These are phyloP conservation scores for Morus bassanus DNA, from an alignment of 2,797 vertebrate genomes.

Conservation along the genomic window DNA sequence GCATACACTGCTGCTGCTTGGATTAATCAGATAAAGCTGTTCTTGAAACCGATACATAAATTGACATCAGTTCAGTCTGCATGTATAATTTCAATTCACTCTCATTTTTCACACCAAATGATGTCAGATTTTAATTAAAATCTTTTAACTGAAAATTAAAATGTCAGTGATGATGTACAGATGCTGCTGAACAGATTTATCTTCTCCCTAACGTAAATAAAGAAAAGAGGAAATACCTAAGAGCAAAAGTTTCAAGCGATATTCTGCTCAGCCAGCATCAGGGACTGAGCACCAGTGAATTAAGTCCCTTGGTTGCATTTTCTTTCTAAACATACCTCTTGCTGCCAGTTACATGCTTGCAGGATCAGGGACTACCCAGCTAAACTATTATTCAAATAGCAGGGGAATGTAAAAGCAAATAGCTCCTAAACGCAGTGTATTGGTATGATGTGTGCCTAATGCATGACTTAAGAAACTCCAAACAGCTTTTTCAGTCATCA, in stretches of 20 bases:
- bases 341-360: not conserved
- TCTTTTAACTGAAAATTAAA: slow-evolving; percentile 63
- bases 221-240: not conserved
- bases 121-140: slow-evolving; percentile 61
- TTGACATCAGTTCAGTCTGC: not conserved
- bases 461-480: not conserved
- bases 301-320: not conserved
- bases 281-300: not conserved
- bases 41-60: slow-evolving; percentile 19
- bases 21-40: not conserved
- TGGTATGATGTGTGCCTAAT: not conserved
- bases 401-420: not conserved
- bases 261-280: not conserved
- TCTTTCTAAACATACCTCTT: not conserved
- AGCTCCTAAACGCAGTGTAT: not conserved
- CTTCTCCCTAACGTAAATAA: not conserved
- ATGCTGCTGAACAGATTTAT: slow-evolving; percentile 35
- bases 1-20: not conserved
- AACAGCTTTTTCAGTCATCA: not conserved
- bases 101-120: slow-evolving; percentile 48
- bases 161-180: slow-evolving; percentile 32
- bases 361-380: not conserved
- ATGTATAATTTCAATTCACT: not conserved
- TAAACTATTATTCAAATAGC: not conserved
- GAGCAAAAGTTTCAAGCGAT: not conserved